These are phyloP conservation scores for Sardinella longiceps DNA, from an alignment of 2,797 vertebrate genomes.

Conservation along the genomic window DNA sequence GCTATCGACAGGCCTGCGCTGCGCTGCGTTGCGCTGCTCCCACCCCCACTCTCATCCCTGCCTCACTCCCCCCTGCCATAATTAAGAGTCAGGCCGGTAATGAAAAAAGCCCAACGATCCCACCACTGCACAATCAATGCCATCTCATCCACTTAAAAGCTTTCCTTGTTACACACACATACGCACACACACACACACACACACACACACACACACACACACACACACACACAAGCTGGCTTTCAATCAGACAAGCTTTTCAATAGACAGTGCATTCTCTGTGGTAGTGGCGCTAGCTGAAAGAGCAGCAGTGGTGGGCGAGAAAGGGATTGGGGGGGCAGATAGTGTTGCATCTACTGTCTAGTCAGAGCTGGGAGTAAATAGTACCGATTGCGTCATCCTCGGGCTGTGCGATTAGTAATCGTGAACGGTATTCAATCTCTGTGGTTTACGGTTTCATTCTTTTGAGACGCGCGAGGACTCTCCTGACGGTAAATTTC, in stretches of 20 bases:
- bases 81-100: slow-evolving; percentile 52
- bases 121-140: slow-evolving; percentile 68
- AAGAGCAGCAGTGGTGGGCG: neutral
- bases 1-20: slow-evolving; percentile 19
- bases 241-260: slow-evolving; percentile 64
- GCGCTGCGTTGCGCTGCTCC: neutral
- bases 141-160: slow-evolving; percentile 75
- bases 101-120: slow-evolving; percentile 49
- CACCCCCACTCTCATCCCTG: too few species aligned
- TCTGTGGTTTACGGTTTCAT: neutral
- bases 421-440: neutral
- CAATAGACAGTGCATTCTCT: slow-evolving; percentile 31
- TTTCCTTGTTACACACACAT: slow-evolving; percentile 32
- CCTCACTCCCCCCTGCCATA: neutral
- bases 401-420: neutral
- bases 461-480: neutral
- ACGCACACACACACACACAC: neutral
- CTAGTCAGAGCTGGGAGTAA: neutral
- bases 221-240: slow-evolving; percentile 41
- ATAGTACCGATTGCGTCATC: neutral
- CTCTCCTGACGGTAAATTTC: neutral
- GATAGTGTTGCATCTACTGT: neutral
- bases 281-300: neutral
- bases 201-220: slow-evolving; percentile 39
- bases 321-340: neutral